phyloP scores from a whole-genome alignment of 1,140 invertebrate species.

The Diabrotica virgifera region DNA sequence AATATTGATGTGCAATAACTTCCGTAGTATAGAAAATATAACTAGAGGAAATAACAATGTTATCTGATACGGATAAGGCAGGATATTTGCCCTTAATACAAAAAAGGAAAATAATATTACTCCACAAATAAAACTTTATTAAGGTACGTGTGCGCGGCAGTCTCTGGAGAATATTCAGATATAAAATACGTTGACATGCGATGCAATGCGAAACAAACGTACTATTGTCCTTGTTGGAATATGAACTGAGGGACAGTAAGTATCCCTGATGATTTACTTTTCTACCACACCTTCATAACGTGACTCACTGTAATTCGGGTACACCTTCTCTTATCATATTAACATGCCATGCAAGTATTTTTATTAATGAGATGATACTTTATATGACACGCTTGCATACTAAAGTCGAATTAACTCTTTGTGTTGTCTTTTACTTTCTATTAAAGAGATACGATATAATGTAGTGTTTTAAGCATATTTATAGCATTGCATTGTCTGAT shows the following conservation, averaged over 20 bases:
- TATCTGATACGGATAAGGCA: too few relatives aligned
- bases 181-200: slow-evolving; percentile 12
- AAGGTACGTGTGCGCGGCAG: not conserved
- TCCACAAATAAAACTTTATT: not conserved
- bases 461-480: too few relatives aligned
- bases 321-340: slow-evolving; percentile 10
- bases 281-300: slow-evolving; percentile 5
- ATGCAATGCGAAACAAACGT: slow-evolving; percentile 7
- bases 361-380: slow-evolving; percentile 1
- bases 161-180: slow-evolving; percentile 7
- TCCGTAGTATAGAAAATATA: too few relatives aligned
- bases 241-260: slow-evolving; percentile 6
- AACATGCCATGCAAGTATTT: slow-evolving; percentile 10
- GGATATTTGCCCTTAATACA: too few relatives aligned
- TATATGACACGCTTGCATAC: not conserved
- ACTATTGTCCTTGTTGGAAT: not conserved
- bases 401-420: not conserved
- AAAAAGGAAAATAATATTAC: not conserved
- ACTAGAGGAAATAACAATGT: too few relatives aligned
- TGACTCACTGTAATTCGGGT: slow-evolving; percentile 10
- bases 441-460: too few relatives aligned
- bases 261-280: slow-evolving; percentile 12
- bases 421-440: not conserved
- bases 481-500: too few relatives aligned
- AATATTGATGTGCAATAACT: too few relatives aligned